Base-by-base conservation (phyloP, 2,113 vertebrate species). In the Pungitius pungitius region DNA sequence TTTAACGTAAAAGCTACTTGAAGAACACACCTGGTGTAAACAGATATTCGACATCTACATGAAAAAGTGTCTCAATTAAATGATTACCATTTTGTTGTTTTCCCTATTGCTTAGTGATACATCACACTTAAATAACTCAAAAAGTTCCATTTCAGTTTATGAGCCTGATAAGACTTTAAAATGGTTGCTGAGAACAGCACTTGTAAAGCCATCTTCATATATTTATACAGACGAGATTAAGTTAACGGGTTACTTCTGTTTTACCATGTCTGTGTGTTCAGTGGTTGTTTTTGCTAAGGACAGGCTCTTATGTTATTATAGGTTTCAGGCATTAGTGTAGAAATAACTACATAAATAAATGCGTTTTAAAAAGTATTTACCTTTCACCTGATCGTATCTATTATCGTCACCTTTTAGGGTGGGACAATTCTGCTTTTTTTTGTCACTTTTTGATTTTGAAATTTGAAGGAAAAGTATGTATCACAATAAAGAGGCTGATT, bases 1-100 rank as follows among this genome's bases (percentile, higher is more conserved):
- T 40, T 76, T 71, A 58, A 63, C 52, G 43, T 49, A 71, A 56
- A 55, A 83, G 69, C 40, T 73, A 73, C 71, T 74, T 85, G 75
- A 87, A 70, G 47, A 68, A 76, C 84, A 87, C 84, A 80, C 83
- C 81, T 85, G 63, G 51, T 69, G 66, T 65, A 61, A 87, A 83
- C 62, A 78, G 73, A 70, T 80, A 83, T 84, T 81, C 71, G 69
- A 69, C 70, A 60, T 60, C 39, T 57, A 73, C 43, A 22, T 69
- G 47, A 35, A 80, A 81, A 86, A 81, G 80, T 75, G 69, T 78
- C 59, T 84, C 77, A 79, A 83, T 78, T 73, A 86, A 70, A 69
- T 78, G 70, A 80, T 85, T 75, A 49, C 74, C 35, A 70, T 85
- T 78, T 85, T 73, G n/a, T n/a, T n/a, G n/a, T n/a, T n/a, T n/a